phyloP scores from a whole-genome alignment of 2,113 vertebrate genomes.

The Hemiscyllium ocellatum region DNA sequence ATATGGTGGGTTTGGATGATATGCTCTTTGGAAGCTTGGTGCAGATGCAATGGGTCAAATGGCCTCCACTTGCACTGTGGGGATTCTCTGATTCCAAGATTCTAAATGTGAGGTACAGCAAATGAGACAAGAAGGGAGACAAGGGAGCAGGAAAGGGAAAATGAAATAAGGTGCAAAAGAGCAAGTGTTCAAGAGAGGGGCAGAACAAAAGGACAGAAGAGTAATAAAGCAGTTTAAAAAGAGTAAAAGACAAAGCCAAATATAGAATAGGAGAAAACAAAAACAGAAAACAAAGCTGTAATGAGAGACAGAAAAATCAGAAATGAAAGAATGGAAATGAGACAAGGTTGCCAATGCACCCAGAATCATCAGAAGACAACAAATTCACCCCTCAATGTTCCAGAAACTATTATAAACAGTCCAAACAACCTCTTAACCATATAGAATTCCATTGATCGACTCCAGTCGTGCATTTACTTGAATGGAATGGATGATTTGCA shows the following conservation, averaged over 20 bases:
- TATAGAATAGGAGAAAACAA: neutral
- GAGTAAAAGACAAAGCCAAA: neutral
- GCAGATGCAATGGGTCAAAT: neutral
- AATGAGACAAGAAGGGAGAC: neutral
- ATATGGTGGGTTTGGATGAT: too few relatives aligned
- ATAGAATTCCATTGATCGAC: too few relatives aligned
- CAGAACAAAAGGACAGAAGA: neutral
- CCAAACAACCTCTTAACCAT: too few relatives aligned
- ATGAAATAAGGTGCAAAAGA: neutral
- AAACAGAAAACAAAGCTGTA: neutral
- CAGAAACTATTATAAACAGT: too few relatives aligned
- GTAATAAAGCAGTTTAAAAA: neutral
- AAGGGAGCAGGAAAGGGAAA: neutral
- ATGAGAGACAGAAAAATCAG: neutral
- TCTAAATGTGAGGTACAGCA: neutral
- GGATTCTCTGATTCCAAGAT: too few relatives aligned
- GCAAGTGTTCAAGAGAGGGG: too few relatives aligned
- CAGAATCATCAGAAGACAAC: too few relatives aligned
- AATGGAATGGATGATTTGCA: too few relatives aligned
- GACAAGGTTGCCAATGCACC: neutral
- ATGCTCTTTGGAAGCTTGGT: too few relatives aligned
- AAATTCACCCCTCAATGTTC: too few relatives aligned
- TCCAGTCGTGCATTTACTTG: too few relatives aligned
- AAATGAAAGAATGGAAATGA: neutral
- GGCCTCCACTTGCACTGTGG: too few relatives aligned